Evolutionary conservation across 2,113 vertebrate genomes (phyloP), one percentile per base, ranked within the genome.

Genomic region (Callorhinus ursinus): DNA sequence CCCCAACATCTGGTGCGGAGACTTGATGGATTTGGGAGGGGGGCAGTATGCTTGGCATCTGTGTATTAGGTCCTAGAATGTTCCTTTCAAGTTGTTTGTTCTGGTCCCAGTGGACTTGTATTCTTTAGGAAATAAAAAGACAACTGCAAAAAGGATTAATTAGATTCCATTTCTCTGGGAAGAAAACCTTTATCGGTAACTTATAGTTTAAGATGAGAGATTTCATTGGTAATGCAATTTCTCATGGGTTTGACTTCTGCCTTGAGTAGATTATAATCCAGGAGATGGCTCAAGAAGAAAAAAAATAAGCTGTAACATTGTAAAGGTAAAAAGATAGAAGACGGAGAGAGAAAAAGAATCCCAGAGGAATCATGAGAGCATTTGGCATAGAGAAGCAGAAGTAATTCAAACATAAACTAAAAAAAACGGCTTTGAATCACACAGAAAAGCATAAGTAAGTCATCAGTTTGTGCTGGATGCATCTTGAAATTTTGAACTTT

Each of bases 401-500:
- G 72, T 88, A 94, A 96, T 95, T 97, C 97, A 98, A 97, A 97
- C 77, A 55, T 55, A 93, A 96, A 53, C 82, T 94, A 21, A 95
- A 83, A 92, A 92, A 82, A 94, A 55, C 15, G 4, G 26, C 93
- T 93, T 96, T 96, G 84, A 97, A 92, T 95, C n/a, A 49, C 33
- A 77, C 74, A 98, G 90, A 80, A 94, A 97, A 96, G 59, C 74
- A 89, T 9, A 67, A 76, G 97, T 97, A 95, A 97, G 0, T 96
- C 93, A 95, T 97, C 97, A 95, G 77, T 97, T 98, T 97, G 57
- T 72, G 61, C 97, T 98, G 98, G 95, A 96, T 98, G 53, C 81
- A 94, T 98, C 97, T 95, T 97, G 98, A 98, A 98, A 98, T 96
- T 98, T 61, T 97, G 97, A 98, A 94, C 93, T 39, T 90, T 98